phyloP scores from a whole-genome alignment of 2,113 vertebrate species.

The Rallus limicola region DNA sequence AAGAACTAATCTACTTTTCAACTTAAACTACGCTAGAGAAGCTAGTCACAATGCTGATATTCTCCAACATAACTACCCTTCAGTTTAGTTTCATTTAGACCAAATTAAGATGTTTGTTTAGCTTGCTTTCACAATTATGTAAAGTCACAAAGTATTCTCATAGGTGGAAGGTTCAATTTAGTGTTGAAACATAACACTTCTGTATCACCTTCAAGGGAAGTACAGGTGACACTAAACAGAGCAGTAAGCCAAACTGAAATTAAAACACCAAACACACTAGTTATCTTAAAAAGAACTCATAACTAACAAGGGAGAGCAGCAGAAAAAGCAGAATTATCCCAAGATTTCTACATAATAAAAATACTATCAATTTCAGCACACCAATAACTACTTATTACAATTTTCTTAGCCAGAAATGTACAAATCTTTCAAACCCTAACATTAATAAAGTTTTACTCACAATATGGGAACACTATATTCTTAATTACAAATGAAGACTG shows the following conservation, averaged over 20 bases:
- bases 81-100: neutral
- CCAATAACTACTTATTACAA: neutral
- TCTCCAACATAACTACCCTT: neutral
- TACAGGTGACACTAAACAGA: neutral
- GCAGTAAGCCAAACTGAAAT: neutral
- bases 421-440: neutral
- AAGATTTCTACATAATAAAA: neutral
- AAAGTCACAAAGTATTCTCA: neutral
- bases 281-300: neutral
- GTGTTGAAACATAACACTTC: neutral
- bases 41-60: neutral
- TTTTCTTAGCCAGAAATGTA: neutral
- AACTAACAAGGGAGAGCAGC: neutral
- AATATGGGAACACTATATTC: neutral
- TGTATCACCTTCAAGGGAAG: neutral
- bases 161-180: neutral
- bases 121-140: neutral
- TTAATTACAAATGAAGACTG: neutral
- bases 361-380: neutral
- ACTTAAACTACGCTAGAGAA: neutral
- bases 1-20: neutral
- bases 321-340: neutral
- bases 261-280: neutral
- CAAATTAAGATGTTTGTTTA: neutral
- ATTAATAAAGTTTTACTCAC: neutral